Conservation (phyloP, 2,888 invertebrate species). For the Ormyrus pomaceus region DNA sequence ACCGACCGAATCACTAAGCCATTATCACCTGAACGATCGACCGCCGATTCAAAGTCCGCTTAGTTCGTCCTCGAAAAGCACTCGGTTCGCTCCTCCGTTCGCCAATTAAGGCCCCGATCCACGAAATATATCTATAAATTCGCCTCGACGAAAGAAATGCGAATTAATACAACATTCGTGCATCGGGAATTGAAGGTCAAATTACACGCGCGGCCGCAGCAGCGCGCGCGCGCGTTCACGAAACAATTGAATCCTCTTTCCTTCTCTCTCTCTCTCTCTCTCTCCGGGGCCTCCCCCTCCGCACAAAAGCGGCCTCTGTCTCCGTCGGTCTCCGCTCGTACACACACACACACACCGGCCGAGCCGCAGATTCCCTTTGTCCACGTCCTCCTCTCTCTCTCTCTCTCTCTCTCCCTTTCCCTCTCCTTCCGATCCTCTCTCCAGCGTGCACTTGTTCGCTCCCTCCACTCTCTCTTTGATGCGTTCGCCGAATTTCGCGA, state of each 20-base stretch:
- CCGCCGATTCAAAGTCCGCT: no score
- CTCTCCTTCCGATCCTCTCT: neutral
- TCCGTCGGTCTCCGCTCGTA: no score
- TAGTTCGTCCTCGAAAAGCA: no score
- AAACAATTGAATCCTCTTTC: conserved; percentile 54
- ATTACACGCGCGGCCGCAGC: conserved; percentile 7
- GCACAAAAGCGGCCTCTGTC: no score
- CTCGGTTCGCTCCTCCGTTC: no score
- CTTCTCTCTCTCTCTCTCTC: conserved; percentile 19
- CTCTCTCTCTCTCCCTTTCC: conserved; percentile 6
- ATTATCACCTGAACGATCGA: no score
- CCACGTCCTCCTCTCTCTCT: conserved; percentile 34
- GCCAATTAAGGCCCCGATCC: no score
- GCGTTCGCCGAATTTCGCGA: conserved; percentile 48
- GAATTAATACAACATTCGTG: neutral
- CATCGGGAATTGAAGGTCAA: conserved; percentile 44
- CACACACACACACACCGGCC: no score
- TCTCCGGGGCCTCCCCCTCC: neutral
- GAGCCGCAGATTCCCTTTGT: no score
- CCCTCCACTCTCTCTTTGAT: conserved; percentile 19
- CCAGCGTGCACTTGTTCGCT: neutral
- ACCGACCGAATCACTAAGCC: no score
- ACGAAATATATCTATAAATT: no score
- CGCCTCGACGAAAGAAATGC: neutral
- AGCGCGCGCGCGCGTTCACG: neutral